Conservation (phyloP, 2,888 invertebrate species). For the Ptychoptera contaminata region DNA sequence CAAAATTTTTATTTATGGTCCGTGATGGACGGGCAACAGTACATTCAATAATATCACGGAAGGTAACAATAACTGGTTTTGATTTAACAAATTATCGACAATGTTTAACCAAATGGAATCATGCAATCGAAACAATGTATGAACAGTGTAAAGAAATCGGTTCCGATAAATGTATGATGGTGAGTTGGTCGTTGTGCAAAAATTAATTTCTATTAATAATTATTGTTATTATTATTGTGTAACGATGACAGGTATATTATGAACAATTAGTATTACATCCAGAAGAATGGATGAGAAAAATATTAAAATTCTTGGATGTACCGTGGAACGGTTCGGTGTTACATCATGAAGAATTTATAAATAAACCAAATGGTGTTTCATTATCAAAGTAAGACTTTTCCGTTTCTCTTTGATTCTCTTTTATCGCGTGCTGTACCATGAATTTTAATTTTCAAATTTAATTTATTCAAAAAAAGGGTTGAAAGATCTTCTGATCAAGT, state of each 20-base stretch:
- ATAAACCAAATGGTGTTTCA: slow-evolving; percentile 86
- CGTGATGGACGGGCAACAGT: slow-evolving; percentile 97
- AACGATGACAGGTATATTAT: slow-evolving; percentile 83
- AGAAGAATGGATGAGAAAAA: slow-evolving; percentile 69
- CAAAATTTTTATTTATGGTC: slow-evolving; percentile 96
- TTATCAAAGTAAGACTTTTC: slow-evolving; percentile 67
- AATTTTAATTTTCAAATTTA: slow-evolving; percentile 3
- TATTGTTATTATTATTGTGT: no score
- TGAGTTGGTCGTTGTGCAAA: no score
- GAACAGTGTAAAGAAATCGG: slow-evolving; percentile 78
- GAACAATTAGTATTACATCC: slow-evolving; percentile 96
- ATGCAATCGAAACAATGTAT: slow-evolving; percentile 88
- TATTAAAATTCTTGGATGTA: slow-evolving; percentile 75
- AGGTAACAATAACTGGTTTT: slow-evolving; percentile 69
- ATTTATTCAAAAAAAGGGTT: slow-evolving; percentile 46
- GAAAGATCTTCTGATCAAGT: slow-evolving; percentile 98
- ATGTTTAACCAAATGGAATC: slow-evolving; percentile 94
- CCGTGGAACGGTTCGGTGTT: slow-evolving; percentile 93
- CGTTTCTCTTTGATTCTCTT: background rate
- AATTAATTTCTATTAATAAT: slow-evolving; percentile 3
- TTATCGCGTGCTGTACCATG: background rate
- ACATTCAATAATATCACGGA: slow-evolving; percentile 93
- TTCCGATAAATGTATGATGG: slow-evolving; percentile 59
- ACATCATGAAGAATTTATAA: slow-evolving; percentile 95
- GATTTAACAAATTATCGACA: slow-evolving; percentile 86